phyloP scores from a whole-genome alignment of 2,113 vertebrate species.

The Odobenus rosmarus region DNA sequence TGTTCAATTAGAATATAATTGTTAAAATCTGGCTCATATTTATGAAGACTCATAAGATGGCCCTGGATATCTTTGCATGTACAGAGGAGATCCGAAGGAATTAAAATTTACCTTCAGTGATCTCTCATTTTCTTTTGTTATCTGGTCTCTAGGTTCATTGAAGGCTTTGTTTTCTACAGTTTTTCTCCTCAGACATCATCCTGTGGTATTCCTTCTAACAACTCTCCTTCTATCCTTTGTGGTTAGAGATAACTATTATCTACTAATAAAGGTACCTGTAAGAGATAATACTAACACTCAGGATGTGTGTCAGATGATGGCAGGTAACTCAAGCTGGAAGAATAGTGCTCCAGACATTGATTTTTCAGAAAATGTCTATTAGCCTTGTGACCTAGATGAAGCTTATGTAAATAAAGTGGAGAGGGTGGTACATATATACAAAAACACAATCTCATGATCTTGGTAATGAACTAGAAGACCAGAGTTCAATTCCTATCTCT shows the following conservation, averaged over 20 bases:
- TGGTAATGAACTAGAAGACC: not conserved
- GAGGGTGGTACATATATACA: not conserved
- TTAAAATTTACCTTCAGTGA: not conserved
- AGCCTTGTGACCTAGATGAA: not conserved
- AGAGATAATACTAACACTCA: slow-evolving; percentile 39
- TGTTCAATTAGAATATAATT: not conserved
- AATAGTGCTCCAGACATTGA: not conserved
- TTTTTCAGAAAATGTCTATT: not conserved
- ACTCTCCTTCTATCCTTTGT: slow-evolving; percentile 51
- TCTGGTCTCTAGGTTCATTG: not conserved
- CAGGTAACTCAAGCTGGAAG: not conserved
- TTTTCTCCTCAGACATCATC: slow-evolving; percentile 23
- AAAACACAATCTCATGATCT: not conserved
- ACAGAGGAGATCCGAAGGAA: not conserved
- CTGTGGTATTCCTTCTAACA: slow-evolving; percentile 39
- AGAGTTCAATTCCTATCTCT: not conserved
- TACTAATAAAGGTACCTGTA: not conserved
- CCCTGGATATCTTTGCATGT: not conserved
- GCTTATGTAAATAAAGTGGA: not conserved
- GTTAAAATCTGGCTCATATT: not conserved
- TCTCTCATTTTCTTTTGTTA: slow-evolving; percentile 39
- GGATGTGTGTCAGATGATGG: not conserved
- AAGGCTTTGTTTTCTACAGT: slow-evolving; percentile 26
- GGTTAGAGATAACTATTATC: slow-evolving; percentile 29
- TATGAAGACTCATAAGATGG: not conserved